Conservation (phyloP, 2,113 vertebrate genomes). For the Orthonyx spaldingii region DNA sequence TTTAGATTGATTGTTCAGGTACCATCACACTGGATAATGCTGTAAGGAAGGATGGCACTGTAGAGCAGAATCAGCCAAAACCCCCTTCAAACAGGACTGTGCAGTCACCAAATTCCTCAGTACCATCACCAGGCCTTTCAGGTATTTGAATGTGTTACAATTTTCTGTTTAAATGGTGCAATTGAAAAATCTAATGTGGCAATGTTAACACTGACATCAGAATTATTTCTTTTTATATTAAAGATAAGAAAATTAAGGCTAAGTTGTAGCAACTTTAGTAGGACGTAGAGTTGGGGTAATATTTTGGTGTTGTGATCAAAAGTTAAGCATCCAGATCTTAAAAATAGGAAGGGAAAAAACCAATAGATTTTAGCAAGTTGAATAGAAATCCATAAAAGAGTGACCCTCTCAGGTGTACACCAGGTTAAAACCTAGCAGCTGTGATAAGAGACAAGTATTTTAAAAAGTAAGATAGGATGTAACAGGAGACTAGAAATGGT, state of each 20-base stretch:
- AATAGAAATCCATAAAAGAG: background rate
- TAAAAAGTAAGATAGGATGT: background rate
- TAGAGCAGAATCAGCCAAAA: constrained; percentile 69
- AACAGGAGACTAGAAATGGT: background rate
- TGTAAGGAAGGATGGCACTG: constrained; percentile 59
- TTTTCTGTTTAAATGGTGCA: background rate
- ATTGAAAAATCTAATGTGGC: background rate
- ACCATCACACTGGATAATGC: constrained; percentile 72
- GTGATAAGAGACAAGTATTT: background rate
- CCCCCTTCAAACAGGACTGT: constrained; percentile 72
- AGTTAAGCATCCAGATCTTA: background rate
- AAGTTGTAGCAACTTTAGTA: background rate
- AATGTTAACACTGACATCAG: background rate
- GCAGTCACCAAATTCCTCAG: constrained; percentile 79
- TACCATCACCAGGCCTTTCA: constrained; percentile 77
- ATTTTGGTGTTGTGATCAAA: background rate
- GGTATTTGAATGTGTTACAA: constrained; percentile 31
- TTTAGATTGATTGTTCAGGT: constrained; percentile 79
- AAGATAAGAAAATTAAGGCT: background rate
- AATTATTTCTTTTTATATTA: background rate
- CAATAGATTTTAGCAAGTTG: background rate
- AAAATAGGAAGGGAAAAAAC: background rate
- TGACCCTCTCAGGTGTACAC: background rate
- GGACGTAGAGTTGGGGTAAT: background rate
- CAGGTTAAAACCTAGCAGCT: background rate